Base-by-base conservation (phyloP, 2,113 vertebrate genomes). In the Pyrgilauda ruficollis region DNA sequence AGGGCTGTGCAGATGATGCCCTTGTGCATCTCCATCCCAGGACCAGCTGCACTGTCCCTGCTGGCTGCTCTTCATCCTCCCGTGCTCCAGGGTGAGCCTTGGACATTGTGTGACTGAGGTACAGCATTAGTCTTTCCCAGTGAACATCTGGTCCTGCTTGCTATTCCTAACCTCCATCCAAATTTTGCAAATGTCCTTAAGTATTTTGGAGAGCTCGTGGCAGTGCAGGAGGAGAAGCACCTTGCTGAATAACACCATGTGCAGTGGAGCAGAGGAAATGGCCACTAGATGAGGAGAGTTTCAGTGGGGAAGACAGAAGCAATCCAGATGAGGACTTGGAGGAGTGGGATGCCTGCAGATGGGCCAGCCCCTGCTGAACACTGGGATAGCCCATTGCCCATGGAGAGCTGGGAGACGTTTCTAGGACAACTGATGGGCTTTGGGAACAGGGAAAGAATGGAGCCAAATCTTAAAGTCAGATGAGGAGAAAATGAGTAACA, bases 401-500 rank as follows among this genome's bases (percentile, higher is more conserved):
- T 18, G 87, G 91, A 74, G 4, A 92, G 14, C 50, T 1, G 15
- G 91, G 80, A 84, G 84, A 91, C 52, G 94, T 95, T 95, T 96
- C 89, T 95, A 88, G 94, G 96, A 95, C 91, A 63, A 93, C 94
- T 92, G 92, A 89, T 84, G 91, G 94, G 89, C 94, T 96, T 83
- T 87, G 95, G 90, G 91, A 96, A 64, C 70, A 2, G 67, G 63
- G 84, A 73, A 97, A 94, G 92, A 96, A 97, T 77, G 87, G 46
- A 94, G 95, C 89, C 81, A 91, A 82, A 96, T 95, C 95, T 94
- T 92, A 59, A 90, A 97, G 86, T 95, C 92, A 95, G 97, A 95
- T 96, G 97, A 97, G 92, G 85, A 89, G 93, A 94, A 97, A 97
- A 97, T 96, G 90, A 96, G 80, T 61, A 97, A 94, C 96, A 96